Evolutionary conservation across 2,888 invertebrate species (phyloP), one percentile per base, ranked within the genome.

Genomic region (Seira musarum): DNA sequence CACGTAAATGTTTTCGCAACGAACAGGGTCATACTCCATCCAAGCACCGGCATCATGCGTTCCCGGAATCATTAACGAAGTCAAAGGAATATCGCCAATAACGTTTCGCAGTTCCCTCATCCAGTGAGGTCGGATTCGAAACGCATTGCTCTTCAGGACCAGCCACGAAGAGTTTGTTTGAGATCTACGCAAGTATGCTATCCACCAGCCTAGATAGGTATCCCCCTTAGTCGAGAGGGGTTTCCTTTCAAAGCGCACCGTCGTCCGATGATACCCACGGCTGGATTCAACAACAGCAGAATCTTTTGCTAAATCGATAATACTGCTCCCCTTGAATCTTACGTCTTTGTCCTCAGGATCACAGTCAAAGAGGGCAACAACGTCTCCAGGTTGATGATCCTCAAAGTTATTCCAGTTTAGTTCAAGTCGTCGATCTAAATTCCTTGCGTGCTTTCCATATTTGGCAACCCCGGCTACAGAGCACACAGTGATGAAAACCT

Each of bases 1-100:
- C 60, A 85, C 78, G 35, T 83, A 78, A 57, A 83, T 83, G 30
- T 83, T 84, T 76, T 84, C 83, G 35, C 82, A 81, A 8, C 75
- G 46, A 40, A 64, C 78, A 60, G 90, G 86, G 89, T 91, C 90
- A 90, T 90, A 89, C 89, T 88, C 87, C 66, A 88, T 67, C 35
- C 90, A 93, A 5, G 92, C 90, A 2, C 92, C 93, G 0, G 93
- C 92, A 88, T 13, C 93, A 87, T 94, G 94, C 0, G 93, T 92
- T 1, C 94, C 94, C 0, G 93, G 93, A 85, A 94, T 90, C 85
- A 94, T 91, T 2, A 93, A 87, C 80, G 91, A 90, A 10, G 88
- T 92, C 89, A 89, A 91, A 88, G 90, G 92, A 89, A 91, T 91
- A 89, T 87, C 91, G 87, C 88, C 93, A 89, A 88, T 91, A 88